A percentile compares a stretch with the other conserved stretches of the same genome.
phyloP scores from a whole-genome alignment of 2,797 vertebrate species.

The Protosalanx chinensis region DNA sequence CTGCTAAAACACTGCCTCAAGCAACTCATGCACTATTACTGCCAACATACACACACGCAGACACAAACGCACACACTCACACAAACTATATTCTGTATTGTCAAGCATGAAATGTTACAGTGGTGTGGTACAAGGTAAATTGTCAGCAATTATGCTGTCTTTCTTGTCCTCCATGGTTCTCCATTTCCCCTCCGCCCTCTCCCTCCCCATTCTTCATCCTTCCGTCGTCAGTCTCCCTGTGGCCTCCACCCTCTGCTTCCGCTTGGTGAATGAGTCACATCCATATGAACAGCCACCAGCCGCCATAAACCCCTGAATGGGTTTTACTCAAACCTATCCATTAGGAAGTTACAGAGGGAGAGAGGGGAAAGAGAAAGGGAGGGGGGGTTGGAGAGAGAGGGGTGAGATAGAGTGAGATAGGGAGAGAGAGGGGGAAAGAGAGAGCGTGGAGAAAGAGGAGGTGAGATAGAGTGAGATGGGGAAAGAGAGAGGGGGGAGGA shows the following conservation, averaged over 20 bases:
- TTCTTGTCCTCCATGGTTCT: background rate
- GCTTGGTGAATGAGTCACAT: constrained; percentile 75
- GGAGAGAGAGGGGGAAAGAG: constrained; percentile 10
- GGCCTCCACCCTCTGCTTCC: constrained; percentile 41
- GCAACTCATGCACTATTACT: constrained; percentile 26
- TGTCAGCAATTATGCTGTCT: constrained; percentile 33
- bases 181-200: constrained; percentile 3
- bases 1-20: constrained; percentile 43
- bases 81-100: background rate
- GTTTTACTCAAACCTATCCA: constrained; percentile 73
- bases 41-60: background rate
- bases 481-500: constrained; percentile 10
- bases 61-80: background rate
- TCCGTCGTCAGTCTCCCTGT: background rate
- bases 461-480: background rate
- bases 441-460: no score
- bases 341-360: constrained; percentile 66
- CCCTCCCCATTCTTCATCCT: constrained; percentile 31
- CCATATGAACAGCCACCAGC: constrained; percentile 73
- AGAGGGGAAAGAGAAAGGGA: background rate
- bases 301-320: constrained; percentile 57
- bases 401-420: background rate
- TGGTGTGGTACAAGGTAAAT: constrained; percentile 47
- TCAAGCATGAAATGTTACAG: constrained; percentile 21
- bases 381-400: constrained; percentile 16